Evolutionary conservation across 2,797 vertebrate genomes (phyloP), one percentile per base, ranked within the genome.

Genomic region (Sebastes paucispinis): DNA sequence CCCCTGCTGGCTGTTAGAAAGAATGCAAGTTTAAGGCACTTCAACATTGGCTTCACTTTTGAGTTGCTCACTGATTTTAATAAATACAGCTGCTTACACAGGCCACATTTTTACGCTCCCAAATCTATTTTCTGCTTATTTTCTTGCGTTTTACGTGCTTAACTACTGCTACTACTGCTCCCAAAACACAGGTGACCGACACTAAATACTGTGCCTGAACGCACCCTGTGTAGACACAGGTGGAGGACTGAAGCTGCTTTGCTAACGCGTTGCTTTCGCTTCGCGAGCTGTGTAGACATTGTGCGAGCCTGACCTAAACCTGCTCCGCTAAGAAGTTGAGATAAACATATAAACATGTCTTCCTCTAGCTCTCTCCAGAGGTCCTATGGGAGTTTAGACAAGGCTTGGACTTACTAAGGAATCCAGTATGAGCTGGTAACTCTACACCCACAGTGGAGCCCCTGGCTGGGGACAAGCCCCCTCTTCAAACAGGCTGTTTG

Each of bases 401-500:
- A 68, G 50, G 68, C 79, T 88, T 87, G 79, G 84, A 79, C 74
- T 85, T 47, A 75, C 72, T 87, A 63, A 73, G 80, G 79, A 83
- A 85, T 79, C 85, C 87, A 91, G 85, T 88, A 79, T 86, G 72
- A 80, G 39, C 55, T 79, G 69, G 94, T 93, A 96, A 95, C 91
- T 87, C 79, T 93, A 96, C 84, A 95, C 92, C 91, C 82, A 85
- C 86, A 81, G 69, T 85, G 85, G 83, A 93, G 88, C 82, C 79
- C 78, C 84, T 80, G 83, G 84, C 89, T 87, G 82, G 88, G 82
- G 87, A 92, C 88, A 87, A 87, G 81, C 87, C 85, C 84, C 84
- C 89, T 92, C 93, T 93, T 95, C 92, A 95, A 95, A 95, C 89
- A 75, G 84, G 64, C 88, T 67, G 91, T 95, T 95, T 95, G 92